Percentiles rank a stretch among this genome's conserved stretches.
phyloP scores from a whole-genome alignment of 2,113 vertebrate genomes.

The Cepphus grylle region DNA sequence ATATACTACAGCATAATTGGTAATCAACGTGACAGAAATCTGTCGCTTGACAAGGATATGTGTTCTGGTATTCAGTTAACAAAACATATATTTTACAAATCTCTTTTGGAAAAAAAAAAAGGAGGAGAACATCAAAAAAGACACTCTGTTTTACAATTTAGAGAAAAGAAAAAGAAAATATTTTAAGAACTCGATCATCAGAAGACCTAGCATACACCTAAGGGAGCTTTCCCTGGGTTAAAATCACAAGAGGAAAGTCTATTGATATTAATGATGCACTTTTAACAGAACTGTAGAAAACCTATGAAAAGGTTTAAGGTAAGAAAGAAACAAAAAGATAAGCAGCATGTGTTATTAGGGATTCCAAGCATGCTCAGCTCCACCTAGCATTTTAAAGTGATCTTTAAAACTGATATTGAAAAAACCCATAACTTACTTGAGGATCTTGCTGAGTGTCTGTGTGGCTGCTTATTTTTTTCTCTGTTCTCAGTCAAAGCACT shows the following conservation, averaged over 20 bases:
- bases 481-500: constrained; percentile 75
- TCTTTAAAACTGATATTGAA: constrained; percentile 71
- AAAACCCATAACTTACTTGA: constrained; percentile 82
- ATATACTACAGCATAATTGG: background rate
- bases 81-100: constrained; percentile 3
- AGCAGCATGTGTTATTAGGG: background rate
- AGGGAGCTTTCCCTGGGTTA: background rate
- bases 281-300: constrained; percentile 1
- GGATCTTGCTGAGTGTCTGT: constrained; percentile 73
- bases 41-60: background rate
- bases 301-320: constrained; percentile 4
- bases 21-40: background rate
- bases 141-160: background rate
- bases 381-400: constrained; percentile 46
- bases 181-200: constrained; percentile 17
- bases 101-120: background rate
- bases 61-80: background rate
- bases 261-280: constrained; percentile 4
- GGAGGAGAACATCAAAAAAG: background rate
- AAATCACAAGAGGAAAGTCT: constrained; percentile 36
- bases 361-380: constrained; percentile 7
- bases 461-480: constrained; percentile 72
- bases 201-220: background rate
- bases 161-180: background rate
- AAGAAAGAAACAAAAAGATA: background rate